phyloP scores from a whole-genome alignment of 2,797 vertebrate species.

The Liparis tanakae region DNA sequence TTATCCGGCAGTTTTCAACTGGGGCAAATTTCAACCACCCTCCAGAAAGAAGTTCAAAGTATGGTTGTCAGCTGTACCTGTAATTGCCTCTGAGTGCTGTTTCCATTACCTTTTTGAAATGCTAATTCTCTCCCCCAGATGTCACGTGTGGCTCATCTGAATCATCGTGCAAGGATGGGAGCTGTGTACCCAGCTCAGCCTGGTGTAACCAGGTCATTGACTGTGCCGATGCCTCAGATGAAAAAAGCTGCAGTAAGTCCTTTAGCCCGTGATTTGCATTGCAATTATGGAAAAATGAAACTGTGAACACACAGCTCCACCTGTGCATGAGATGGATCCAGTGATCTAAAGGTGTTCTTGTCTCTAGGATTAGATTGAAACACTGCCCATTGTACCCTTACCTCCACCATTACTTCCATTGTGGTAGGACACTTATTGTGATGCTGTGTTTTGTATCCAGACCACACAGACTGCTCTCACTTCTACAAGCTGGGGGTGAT shows the following conservation, averaged over 20 bases:
- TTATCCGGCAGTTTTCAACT: slow-evolving; percentile 21
- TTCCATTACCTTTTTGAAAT: slow-evolving; percentile 64
- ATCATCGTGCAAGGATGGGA: slow-evolving; percentile 91
- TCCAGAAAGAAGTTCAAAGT: slow-evolving; percentile 14
- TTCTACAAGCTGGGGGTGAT: slow-evolving; percentile 96
- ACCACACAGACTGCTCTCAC: slow-evolving; percentile 91
- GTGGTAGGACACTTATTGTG: slow-evolving; percentile 47
- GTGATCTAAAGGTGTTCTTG: slow-evolving; percentile 16
- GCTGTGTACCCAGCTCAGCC: slow-evolving; percentile 89
- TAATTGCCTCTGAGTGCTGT: slow-evolving; percentile 36
- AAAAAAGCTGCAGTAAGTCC: slow-evolving; percentile 94
- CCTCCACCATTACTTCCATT: slow-evolving; percentile 3
- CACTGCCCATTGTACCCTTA: not conserved
- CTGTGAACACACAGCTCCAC: not conserved
- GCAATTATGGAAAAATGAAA: not conserved
- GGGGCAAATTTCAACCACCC: slow-evolving; percentile 44
- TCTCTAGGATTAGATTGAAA: slow-evolving; percentile 18
- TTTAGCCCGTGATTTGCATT: slow-evolving; percentile 35
- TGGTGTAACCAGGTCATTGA: slow-evolving; percentile 96
- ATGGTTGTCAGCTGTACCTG: slow-evolving; percentile 44
- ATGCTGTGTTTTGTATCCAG: slow-evolving; percentile 79
- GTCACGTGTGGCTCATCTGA: slow-evolving; percentile 86
- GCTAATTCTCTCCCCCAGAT: slow-evolving; percentile 73
- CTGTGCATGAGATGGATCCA: slow-evolving; percentile 23
- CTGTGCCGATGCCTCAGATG: slow-evolving; percentile 95